Evolutionary conservation across 2,797 vertebrate genomes (phyloP), one percentile per base, ranked within the genome.

Genomic region (Propithecus perrieri): DNA sequence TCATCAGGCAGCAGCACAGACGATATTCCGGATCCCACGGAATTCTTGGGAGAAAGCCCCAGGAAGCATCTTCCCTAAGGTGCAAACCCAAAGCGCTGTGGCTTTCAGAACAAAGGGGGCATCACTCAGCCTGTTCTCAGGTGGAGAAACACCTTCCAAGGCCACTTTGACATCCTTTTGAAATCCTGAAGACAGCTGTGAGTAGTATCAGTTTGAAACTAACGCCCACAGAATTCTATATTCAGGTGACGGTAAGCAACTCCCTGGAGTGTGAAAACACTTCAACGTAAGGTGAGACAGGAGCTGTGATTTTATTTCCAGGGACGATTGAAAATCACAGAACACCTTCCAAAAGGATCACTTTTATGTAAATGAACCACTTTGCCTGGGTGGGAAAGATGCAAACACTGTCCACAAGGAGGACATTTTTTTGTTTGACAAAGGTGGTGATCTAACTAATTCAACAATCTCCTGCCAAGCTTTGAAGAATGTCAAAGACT

Each of bases 291-390:
- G 93, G 95, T 96, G 96, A 96, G 79, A 95, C 50, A 78, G 95
- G 92, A 97, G 94, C 94, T 96, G 96, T 95, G 95, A 96, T 97
- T 97, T 95, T 79, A 90, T 96, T 97, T 96, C 96, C 55, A 98
- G 96, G 90, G 84, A 97, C 79, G 93, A 95, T 15, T 89, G 94
- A 91, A 97, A 96, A 93, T 65, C 80, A 95, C 28, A 74, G 79
- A 96, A 92, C 91, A 69, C 78, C 81, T 96, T 96, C 87, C 78
- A 79, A 79, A 89, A 96, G 65, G 30, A 87, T 81, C 79, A 67
- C 53, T 91, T 95, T 85, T 85, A 97, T 94, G 95, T 78, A 92
- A 96, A 97, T 76, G 15, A 55, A 79, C 76, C 79, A 61, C 96
- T 95, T 81, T 67, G 55, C 79, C 38, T 33, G 67, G 43, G 30